Base-by-base conservation (phyloP, 2,797 vertebrate genomes). In the Luscinia megarhynchos region DNA sequence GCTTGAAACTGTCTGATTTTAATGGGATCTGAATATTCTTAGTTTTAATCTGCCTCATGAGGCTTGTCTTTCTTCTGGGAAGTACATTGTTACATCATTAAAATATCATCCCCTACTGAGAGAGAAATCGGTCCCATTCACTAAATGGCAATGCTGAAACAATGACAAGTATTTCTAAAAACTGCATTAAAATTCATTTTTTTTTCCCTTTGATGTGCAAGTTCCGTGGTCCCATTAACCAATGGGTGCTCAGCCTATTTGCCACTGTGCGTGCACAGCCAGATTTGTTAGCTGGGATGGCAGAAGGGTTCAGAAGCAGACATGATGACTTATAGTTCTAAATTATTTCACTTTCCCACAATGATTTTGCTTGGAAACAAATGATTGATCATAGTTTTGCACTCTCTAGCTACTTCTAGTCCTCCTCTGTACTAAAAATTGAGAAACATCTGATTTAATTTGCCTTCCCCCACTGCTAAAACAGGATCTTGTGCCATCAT, bases 1-100 rank as follows among this genome's bases (percentile, higher is more conserved):
- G 78, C 87, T 96, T 89, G 85, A 84, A 96, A 96, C 94, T 96
- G 92, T 95, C 95, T 96, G 78, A 69, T 95, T 97, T 97, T 97
- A 97, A 97, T 97, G 94, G 95, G 87, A 95, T 97, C 90, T 94
- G 95, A 97, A 95, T 96, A 96, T 96, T 97, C 92, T 93, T 95
- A 84, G 90, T 97, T 95, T 95, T 97, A 97, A 97, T 97, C 96
- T 97, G 97, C 94, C 96, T 97, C 97, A 96, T 97, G 97, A 97
- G 96, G 96, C 95, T 97, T 97, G 97, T 97, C 96, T 96, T 94
- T 97, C 95, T 97, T 97, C 96, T 96, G 95, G 95, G 93, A 97
- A 97, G 96, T 97, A 94, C 93, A 94, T 95, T 96, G 94, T 96
- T 97, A 95, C 95, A 96, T 96, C 97, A 97, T 97, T 97, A 97